Evolutionary conservation across 2,113 vertebrate genomes (phyloP).

Genomic region (Takifugu bimaculatus): DNA sequence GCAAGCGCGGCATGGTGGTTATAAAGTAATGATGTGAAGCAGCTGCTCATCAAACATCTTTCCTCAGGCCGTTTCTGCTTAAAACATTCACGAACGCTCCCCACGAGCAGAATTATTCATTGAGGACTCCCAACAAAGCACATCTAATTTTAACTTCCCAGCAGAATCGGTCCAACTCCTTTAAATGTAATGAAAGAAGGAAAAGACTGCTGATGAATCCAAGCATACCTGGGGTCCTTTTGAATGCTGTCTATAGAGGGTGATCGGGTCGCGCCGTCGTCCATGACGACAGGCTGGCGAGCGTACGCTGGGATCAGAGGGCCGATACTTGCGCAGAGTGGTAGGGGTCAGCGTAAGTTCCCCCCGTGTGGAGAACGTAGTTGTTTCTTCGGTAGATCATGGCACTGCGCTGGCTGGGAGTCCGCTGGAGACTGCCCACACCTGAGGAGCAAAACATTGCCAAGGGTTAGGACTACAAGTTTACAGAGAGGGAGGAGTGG

Average conservation of each 20-base stretch:
- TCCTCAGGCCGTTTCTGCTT: not conserved
- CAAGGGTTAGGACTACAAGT: not conserved
- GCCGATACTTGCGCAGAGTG: slow-evolving; percentile 80
- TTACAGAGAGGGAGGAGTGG: not conserved
- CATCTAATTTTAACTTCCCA: too few relatives aligned
- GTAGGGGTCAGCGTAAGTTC: slow-evolving; percentile 86
- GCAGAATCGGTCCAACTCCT: too few relatives aligned
- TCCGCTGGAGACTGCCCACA: slow-evolving; percentile 89
- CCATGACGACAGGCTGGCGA: slow-evolving; percentile 72
- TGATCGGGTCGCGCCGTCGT: slow-evolving; percentile 85
- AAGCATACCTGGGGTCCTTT: slow-evolving; percentile 89
- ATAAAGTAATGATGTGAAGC: not conserved
- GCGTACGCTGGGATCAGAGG: slow-evolving; percentile 79
- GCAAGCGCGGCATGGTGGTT: not conserved
- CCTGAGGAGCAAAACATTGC: slow-evolving; percentile 64
- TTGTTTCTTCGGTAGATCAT: slow-evolving; percentile 95
- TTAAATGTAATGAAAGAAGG: too few relatives aligned
- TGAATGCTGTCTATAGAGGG: slow-evolving; percentile 98
- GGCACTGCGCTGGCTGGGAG: slow-evolving; percentile 89
- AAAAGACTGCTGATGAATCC: not conserved
- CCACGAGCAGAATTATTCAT: not conserved
- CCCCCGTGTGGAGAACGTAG: slow-evolving; percentile 81
- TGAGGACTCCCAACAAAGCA: not conserved
- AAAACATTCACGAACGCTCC: not conserved
- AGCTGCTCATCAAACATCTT: not conserved